phyloP scores from a whole-genome alignment of 1,140 invertebrate species.

The Parasteatoda tepidariorum region DNA sequence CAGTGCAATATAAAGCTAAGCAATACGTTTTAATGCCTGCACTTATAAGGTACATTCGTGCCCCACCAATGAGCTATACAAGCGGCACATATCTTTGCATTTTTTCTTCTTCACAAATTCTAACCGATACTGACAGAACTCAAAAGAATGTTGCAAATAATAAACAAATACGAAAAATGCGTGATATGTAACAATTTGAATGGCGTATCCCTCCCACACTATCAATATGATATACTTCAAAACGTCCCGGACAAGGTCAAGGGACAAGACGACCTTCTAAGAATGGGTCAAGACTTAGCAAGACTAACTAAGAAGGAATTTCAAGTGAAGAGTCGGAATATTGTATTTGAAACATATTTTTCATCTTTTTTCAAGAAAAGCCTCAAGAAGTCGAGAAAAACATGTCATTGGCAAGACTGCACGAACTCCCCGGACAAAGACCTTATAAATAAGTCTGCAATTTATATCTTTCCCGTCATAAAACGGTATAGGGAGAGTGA shows the following conservation, averaged over 20 bases:
- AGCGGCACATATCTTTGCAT: too few species aligned
- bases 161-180: too few species aligned
- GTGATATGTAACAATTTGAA: too few species aligned
- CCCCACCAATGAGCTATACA: too few species aligned
- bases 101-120: too few species aligned
- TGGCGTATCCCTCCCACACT: neutral
- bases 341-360: too few species aligned
- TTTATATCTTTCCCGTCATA: neutral
- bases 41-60: too few species aligned
- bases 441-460: neutral
- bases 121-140: too few species aligned
- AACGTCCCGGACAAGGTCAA: slow-evolving; percentile 27
- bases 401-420: neutral
- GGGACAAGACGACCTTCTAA: neutral
- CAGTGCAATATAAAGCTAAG: too few species aligned
- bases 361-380: neutral
- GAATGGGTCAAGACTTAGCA: slow-evolving; percentile 7
- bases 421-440: neutral
- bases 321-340: neutral
- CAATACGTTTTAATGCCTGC: too few species aligned
- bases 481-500: neutral
- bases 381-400: neutral
- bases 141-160: too few species aligned
- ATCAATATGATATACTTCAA: neutral
- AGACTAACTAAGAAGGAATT: neutral